A percentile compares a stretch with the other conserved stretches of the same genome.
Conservation (phyloP, 2,113 vertebrate species). For the Chunga burmeisteri region DNA sequence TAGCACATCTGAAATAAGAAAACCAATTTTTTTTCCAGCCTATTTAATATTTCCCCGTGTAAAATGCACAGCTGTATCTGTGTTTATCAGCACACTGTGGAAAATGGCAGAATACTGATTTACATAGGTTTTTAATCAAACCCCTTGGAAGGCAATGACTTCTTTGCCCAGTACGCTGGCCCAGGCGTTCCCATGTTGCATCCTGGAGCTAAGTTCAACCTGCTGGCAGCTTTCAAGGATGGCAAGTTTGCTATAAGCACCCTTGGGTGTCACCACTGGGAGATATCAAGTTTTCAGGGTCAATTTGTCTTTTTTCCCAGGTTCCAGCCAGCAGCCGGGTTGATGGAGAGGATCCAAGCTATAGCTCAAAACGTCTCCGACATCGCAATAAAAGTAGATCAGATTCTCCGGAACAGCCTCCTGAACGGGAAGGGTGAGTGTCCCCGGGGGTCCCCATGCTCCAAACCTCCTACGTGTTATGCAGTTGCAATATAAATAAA, state of each 20-base stretch:
- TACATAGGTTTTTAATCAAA: neutral
- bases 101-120: neutral
- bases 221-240: neutral
- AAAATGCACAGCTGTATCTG: neutral
- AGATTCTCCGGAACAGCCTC: constrained; percentile 90
- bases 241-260: neutral
- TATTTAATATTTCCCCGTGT: neutral
- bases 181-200: neutral
- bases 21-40: neutral
- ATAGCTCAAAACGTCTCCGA: constrained; percentile 97
- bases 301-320: constrained; percentile 59
- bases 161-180: neutral
- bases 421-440: constrained; percentile 80
- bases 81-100: neutral
- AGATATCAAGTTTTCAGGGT: neutral
- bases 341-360: constrained; percentile 95
- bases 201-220: neutral
- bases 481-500: neutral
- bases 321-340: constrained; percentile 78
- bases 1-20: neutral
- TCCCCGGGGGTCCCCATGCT: accelerated
- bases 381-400: constrained; percentile 91
- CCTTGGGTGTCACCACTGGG: neutral
- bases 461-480: accelerated
- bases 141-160: neutral